Evolutionary conservation across 2,797 vertebrate genomes (phyloP).

Genomic region (Coregonus sp.): DNA sequence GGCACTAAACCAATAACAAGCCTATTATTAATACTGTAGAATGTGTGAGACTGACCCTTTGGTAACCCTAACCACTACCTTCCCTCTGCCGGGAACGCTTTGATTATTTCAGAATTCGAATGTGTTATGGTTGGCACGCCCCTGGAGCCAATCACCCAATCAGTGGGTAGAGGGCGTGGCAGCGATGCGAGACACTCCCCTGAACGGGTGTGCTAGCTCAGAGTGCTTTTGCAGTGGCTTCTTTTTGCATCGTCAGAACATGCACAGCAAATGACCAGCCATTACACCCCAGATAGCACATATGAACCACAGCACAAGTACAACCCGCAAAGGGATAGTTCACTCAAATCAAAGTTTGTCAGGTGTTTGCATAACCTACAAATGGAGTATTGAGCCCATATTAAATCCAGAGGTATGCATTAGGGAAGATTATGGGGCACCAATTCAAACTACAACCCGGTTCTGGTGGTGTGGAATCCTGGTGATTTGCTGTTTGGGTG

Average conservation of each 20-base stretch:
- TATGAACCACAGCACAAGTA: neutral
- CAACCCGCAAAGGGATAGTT: neutral
- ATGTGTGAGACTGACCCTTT: constrained; percentile 19
- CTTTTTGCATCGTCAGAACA: constrained; percentile 32
- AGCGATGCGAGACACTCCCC: constrained; percentile 37
- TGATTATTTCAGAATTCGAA: constrained; percentile 62
- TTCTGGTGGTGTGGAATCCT: constrained; percentile 5
- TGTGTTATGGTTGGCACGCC: constrained; percentile 53
- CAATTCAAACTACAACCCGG: neutral
- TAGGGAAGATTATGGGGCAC: neutral
- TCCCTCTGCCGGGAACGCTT: constrained; percentile 37
- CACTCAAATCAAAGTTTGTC: neutral
- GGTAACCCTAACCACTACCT: constrained; percentile 34
- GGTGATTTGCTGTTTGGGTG: constrained; percentile 56
- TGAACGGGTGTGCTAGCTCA: constrained; percentile 59
- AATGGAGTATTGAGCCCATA: no score
- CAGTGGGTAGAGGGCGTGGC: constrained; percentile 45
- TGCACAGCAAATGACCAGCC: constrained; percentile 62
- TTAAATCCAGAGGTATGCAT: neutral
- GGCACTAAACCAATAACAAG: constrained; percentile 29
- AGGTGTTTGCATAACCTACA: no score
- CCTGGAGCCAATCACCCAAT: constrained; percentile 39
- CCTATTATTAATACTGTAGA: constrained; percentile 4
- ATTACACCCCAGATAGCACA: constrained; percentile 21
- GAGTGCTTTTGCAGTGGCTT: constrained; percentile 54